Base-by-base conservation (phyloP, 2,888 invertebrate genomes). In the Physocephala rufipes region DNA sequence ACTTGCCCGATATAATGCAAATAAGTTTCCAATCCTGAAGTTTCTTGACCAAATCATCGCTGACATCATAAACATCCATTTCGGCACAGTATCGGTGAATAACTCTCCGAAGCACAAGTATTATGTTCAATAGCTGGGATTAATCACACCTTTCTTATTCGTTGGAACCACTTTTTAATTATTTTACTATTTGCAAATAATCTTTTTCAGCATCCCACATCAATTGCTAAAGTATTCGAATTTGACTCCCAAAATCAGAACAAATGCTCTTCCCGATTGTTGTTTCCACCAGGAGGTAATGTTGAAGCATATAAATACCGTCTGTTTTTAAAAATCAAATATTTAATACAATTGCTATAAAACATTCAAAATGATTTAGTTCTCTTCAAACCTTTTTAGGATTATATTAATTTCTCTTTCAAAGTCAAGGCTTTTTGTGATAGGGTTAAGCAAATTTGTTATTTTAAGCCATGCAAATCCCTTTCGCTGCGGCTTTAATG, bases 41-140 rank as follows among this genome's bases (percentile, higher is more conserved):
- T 70, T 82, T 82, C 71, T 83, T 85, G 55, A 85, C 79, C 74
- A 86, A 77, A 79, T 85, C 84, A 64, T 85, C 85, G 76, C 83
- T 83, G 36, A 85, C 78, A 77, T 86, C 85, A 75, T 84, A 86
- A 62, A 86, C 81, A 77, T 85, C 86, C 84, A 85, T 85, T n/a
- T n/a, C n/a, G 63, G 28, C 75, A 36, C 21, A 24, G 21, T 53
- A 53, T 12, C 24, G 53, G 21, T n/a, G 19, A 12, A 21, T n/a
- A 5, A n/a, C 12, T 12, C 12, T 13, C 2, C 9, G 21, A 53
- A 24, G 9, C 19, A 24, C 19, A 53, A 21, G 36, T 36, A 53
- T 53, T 12, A 53, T 21, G 19, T 53, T 12, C 7, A 53, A 53
- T 21, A 19, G 19, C 12, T 53, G 12, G 2, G 9, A 53, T 2